Conservation (phyloP, 2,113 vertebrate species). For the Delphinapterus leucas region DNA sequence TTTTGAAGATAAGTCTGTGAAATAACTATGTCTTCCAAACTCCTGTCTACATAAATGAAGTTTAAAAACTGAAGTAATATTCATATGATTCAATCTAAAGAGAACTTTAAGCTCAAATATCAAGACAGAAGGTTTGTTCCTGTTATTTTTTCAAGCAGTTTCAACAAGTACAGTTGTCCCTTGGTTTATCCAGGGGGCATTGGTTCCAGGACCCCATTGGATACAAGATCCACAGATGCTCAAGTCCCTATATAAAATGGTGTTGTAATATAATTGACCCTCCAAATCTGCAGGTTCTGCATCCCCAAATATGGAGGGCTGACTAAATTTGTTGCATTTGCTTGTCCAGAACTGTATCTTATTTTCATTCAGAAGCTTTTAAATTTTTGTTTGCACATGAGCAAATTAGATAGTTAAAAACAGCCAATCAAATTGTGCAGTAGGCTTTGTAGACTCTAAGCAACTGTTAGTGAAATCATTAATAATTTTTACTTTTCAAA, state of each 20-base stretch:
- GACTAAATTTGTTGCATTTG: background rate
- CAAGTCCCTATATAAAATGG: background rate
- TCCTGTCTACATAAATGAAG: background rate
- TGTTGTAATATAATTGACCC: background rate
- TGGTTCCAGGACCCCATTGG: background rate
- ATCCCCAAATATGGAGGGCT: background rate
- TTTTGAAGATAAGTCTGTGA: background rate
- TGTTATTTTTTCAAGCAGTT: background rate
- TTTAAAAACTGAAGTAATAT: background rate
- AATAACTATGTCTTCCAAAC: background rate
- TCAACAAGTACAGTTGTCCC: background rate
- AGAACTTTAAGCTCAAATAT: background rate
- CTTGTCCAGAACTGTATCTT: background rate
- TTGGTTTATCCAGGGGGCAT: background rate
- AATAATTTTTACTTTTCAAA: constrained; percentile 42
- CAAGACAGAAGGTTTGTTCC: background rate
- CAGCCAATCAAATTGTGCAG: background rate
- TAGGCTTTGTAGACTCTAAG: background rate
- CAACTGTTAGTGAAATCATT: background rate
- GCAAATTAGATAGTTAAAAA: background rate
- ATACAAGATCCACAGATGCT: background rate
- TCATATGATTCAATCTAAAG: background rate
- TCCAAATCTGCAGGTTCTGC: background rate
- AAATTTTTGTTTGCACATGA: background rate
- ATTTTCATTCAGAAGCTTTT: background rate